Evolutionary conservation across 2,888 invertebrate genomes (phyloP).

Genomic region (Myathropa florea): DNA sequence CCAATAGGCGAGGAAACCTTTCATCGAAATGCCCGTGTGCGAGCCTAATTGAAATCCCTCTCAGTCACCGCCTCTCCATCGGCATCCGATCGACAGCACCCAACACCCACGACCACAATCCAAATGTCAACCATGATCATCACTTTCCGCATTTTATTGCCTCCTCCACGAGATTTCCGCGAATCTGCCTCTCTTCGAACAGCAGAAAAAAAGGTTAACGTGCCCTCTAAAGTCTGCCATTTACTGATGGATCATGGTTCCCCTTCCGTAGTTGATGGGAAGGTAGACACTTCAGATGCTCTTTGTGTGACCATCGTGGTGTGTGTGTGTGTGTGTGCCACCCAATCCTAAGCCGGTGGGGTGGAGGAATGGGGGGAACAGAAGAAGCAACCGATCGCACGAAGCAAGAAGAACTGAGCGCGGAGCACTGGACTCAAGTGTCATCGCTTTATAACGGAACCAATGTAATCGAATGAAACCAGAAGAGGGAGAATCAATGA

Average conservation of each 20-base stretch:
- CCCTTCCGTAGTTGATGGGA: not conserved
- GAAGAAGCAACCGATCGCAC: not conserved
- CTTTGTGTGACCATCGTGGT: not conserved
- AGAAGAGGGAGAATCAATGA: slow-evolving; percentile 30
- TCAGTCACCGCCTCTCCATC: not conserved
- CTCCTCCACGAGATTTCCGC: slow-evolving; percentile 5
- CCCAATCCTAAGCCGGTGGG: not conserved
- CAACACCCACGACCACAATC: not conserved
- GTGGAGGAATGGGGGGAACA: not conserved
- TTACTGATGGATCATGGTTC: not conserved
- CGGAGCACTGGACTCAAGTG: slow-evolving; percentile 67
- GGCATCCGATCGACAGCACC: not conserved
- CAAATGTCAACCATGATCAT: slow-evolving; percentile 14
- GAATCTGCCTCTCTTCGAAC: not conserved
- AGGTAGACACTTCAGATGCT: no score
- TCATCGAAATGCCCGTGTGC: not conserved
- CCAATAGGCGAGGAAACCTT: not conserved
- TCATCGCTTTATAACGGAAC: slow-evolving; percentile 70
- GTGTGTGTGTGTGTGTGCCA: not conserved
- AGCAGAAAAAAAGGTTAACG: not conserved
- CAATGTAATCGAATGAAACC: slow-evolving; percentile 66
- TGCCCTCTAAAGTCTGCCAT: not conserved
- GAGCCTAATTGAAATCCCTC: not conserved
- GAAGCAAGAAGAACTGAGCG: slow-evolving; percentile 3
- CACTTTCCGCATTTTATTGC: not conserved